Percentiles rank a stretch among this genome's conserved stretches.
Evolutionary conservation across 2,797 vertebrate species (phyloP).

Genomic region (Bufotes viridis): DNA sequence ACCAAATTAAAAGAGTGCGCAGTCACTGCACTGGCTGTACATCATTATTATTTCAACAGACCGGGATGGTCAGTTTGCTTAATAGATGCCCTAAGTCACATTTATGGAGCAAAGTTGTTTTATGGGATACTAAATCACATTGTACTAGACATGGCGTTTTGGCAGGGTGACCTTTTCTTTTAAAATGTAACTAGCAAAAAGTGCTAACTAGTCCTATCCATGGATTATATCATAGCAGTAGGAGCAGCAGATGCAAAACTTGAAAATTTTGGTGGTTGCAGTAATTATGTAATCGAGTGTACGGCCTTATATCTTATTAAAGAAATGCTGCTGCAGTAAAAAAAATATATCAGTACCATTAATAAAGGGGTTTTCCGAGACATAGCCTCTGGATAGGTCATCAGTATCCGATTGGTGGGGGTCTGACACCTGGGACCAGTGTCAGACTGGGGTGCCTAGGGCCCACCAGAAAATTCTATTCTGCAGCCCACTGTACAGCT

Average conservation of each 20-base stretch:
- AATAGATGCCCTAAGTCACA: conserved; percentile 34
- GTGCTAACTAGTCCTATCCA: background rate
- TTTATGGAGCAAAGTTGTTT: conserved; percentile 26
- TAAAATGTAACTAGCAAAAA: conserved; percentile 15
- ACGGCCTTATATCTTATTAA: no score
- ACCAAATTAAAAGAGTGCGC: conserved; percentile 34
- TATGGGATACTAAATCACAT: conserved; percentile 39
- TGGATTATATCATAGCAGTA: background rate
- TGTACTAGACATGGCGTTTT: background rate
- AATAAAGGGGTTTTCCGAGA: no score
- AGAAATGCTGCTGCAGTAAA: no score
- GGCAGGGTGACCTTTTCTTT: conserved; percentile 33
- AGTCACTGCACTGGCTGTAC: conserved; percentile 25
- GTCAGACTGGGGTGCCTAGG: no score
- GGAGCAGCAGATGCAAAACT: background rate
- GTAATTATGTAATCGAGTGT: background rate
- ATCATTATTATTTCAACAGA: conserved; percentile 49
- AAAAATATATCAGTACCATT: no score
- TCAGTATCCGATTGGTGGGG: no score
- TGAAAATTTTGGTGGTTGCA: background rate
- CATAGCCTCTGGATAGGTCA: no score
- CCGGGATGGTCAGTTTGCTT: conserved; percentile 46
- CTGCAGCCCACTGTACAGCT: no score
- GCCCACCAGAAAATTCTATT: no score
- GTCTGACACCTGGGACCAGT: no score